Evolutionary conservation across 1,140 invertebrate species (phyloP).

Genomic region (Tetragonula clypearis): DNA sequence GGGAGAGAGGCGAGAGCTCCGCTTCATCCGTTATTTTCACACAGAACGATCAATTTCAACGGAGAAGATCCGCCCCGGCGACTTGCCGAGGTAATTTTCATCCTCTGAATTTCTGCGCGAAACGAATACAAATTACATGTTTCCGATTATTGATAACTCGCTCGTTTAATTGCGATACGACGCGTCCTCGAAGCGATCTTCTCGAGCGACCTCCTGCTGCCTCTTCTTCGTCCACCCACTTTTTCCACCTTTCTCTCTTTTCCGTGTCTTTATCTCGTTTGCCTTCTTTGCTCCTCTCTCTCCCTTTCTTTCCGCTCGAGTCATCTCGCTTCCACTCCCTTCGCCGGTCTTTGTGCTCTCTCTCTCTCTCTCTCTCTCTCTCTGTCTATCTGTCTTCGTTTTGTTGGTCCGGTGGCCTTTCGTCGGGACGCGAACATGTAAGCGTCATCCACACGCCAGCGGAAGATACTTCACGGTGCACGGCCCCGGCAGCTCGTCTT

Average conservation of each 20-base stretch:
- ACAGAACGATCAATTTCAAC: too few species aligned
- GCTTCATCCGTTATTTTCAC: too few species aligned
- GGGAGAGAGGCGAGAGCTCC: too few species aligned
- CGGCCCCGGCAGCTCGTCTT: constrained; percentile 52
- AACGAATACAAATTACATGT: neutral
- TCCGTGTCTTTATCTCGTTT: neutral
- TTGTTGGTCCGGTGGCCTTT: neutral
- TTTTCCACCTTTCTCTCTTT: neutral
- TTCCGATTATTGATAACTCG: neutral
- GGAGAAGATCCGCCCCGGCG: too few species aligned
- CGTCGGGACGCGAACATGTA: neutral
- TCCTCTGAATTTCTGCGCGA: neutral
- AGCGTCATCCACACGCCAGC: constrained; percentile 52
- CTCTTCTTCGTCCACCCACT: neutral
- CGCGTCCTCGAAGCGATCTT: neutral
- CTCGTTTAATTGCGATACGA: neutral
- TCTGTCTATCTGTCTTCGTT: neutral
- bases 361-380: neutral
- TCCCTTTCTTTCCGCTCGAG: neutral
- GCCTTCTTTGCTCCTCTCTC: neutral
- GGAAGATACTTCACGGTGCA: constrained; percentile 28
- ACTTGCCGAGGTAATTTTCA: too few species aligned
- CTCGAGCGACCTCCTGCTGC: constrained; percentile 19
- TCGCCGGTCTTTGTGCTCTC: neutral
- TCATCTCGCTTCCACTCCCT: constrained; percentile 16